Conservation (phyloP, 2,113 vertebrate genomes). For the Lepidothrix coronata region DNA sequence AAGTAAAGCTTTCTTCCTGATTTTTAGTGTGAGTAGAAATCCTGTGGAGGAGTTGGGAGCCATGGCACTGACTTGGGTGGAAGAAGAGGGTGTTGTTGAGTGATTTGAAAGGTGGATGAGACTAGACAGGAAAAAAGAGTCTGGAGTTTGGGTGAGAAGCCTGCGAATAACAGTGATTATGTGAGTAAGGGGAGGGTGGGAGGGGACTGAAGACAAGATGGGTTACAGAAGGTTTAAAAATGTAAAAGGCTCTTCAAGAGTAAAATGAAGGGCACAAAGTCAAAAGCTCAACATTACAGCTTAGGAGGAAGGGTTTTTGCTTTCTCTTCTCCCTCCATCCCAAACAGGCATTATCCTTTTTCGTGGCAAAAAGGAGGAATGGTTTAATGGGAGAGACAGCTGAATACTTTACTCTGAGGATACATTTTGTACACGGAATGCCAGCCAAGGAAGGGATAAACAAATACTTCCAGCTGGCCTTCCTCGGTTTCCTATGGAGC, state of each 20-base stretch:
- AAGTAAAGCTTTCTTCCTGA: neutral
- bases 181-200: neutral
- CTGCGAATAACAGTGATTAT: neutral
- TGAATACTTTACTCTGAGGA: neutral
- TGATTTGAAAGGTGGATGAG: neutral
- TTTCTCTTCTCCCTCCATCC: rapidly evolving
- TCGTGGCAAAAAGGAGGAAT: neutral
- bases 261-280: neutral
- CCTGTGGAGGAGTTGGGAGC: neutral
- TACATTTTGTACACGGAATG: neutral
- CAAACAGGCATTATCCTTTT: neutral
- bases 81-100: neutral
- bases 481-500: neutral
- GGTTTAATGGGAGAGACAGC: neutral
- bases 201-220: neutral
- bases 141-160: neutral
- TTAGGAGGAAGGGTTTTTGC: neutral
- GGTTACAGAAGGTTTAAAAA: neutral
- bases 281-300: neutral
- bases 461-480: neutral
- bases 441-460: neutral
- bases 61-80: neutral
- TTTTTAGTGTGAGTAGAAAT: slow-evolving; percentile 10
- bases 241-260: neutral
- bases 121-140: neutral